Evolutionary conservation across 37 sponge, comb jelly and placozoan genomes (phyloP).

Genomic region (Chondrilla cf. caribensis): DNA sequence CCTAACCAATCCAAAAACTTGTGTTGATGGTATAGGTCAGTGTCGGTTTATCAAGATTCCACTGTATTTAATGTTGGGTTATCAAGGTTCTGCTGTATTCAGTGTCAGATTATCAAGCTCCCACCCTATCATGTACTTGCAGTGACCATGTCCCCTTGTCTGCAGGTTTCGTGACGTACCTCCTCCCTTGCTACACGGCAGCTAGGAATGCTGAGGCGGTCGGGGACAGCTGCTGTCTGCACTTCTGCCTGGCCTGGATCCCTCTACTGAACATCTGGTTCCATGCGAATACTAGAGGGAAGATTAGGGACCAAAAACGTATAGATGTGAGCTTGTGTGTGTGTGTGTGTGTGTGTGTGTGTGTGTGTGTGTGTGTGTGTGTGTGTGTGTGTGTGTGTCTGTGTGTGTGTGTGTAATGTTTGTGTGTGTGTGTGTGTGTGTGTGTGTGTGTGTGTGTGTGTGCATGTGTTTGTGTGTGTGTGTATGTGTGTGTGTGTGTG

Average conservation of each 20-base stretch:
- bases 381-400: neutral
- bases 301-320: slow-evolving; percentile 48
- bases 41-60: too few species aligned
- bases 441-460: neutral
- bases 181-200: slow-evolving; percentile 56
- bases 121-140: too few species aligned
- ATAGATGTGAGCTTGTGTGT: slow-evolving; percentile 35
- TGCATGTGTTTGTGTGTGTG: slow-evolving; percentile 22
- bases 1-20: too few species aligned
- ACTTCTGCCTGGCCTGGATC: slow-evolving; percentile 17
- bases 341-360: slow-evolving; percentile 8
- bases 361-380: neutral
- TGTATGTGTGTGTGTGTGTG: neutral
- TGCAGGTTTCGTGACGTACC: slow-evolving; percentile 42
- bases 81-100: too few species aligned
- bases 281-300: slow-evolving; percentile 41
- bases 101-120: too few species aligned
- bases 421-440: neutral
- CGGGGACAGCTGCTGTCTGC: slow-evolving; percentile 37
- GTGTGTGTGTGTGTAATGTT: neutral
- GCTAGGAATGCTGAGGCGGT: slow-evolving; percentile 57
- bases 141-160: too few species aligned
- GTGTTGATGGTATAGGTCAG: too few species aligned
- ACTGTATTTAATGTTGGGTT: too few species aligned
- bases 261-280: slow-evolving; percentile 45